Base-by-base conservation (phyloP, 2,797 vertebrate genomes). In the Phataginus tetradactyla region DNA sequence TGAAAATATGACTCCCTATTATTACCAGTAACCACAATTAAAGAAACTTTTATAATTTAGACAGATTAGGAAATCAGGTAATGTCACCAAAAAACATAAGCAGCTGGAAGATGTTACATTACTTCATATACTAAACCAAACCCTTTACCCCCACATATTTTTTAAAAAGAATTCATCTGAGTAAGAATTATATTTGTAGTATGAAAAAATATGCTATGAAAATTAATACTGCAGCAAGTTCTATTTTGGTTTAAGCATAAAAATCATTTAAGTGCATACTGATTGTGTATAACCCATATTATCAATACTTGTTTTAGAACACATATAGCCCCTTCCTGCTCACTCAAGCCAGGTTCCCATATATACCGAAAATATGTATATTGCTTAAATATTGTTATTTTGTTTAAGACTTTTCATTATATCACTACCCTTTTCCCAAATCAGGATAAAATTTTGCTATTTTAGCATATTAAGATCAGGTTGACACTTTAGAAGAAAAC, bases 51-150 rank as follows among this genome's bases (percentile, higher is more conserved):
- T 85, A 77, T 13, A 87, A 90, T 93, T 77, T 59, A 80, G 34
- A 74, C 25, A 87, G 93, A 91, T 86, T 42, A 94, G 32, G 80
- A 93, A 88, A 90, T 69, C 66, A 64, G 42, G 20, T 71, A 89
- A 79, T 42, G 23, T 68, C 85, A 85, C 13, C 7, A 90, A 90
- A 96, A 94, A 77, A 61, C 8, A 66, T 12, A 91, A 85, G 15
- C n/a, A 74, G 32, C 18, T 95, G 61, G 80, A 89, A 90, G 95
- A 53, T 78, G n/a, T 71, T 89, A 86, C 71, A 85, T 12, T 57
- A 57, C 9, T 45, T 45, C 8, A 45, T 45, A 45, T 45, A 45
- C 21, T 37, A 72, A 96, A 59, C 7, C 57, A 94, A 79, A 83
- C 14, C 17, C 75, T 72, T 18, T 4, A 0, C 2, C 37, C 51